Conservation (phyloP, 2,113 vertebrate species). For the Mohoua ochrocephala region DNA sequence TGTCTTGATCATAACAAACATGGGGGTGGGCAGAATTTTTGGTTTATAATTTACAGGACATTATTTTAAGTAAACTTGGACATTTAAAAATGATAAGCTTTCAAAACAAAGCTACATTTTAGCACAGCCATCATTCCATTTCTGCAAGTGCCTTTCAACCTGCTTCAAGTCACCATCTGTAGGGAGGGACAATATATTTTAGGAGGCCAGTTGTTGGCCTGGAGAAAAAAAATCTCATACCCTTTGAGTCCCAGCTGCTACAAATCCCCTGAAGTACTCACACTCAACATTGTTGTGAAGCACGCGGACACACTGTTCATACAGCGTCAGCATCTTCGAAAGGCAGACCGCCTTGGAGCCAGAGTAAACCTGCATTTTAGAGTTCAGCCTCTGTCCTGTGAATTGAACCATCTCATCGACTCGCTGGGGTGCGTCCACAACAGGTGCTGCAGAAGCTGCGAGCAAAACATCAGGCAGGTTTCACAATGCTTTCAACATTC, state of each 20-base stretch:
- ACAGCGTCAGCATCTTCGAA: conserved; percentile 81
- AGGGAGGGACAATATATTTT: background rate
- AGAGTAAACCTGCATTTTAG: conserved; percentile 89
- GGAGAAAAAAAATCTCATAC: background rate
- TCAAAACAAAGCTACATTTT: background rate
- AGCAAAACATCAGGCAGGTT: background rate
- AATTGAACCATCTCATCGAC: conserved; percentile 63
- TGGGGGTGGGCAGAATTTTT: background rate
- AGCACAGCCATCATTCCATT: background rate
- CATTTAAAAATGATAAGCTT: background rate
- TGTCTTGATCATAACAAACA: background rate
- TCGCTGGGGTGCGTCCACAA: background rate
- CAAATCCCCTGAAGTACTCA: conserved; percentile 64
- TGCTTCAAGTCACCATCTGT: background rate
- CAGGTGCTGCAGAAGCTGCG: background rate
- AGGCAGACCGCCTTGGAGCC: conserved; percentile 79
- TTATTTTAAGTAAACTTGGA: background rate
- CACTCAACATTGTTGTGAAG: conserved; percentile 89
- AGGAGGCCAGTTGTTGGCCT: background rate
- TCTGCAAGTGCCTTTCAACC: background rate
- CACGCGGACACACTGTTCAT: conserved; percentile 84
- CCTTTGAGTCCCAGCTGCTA: background rate
- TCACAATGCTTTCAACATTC: background rate
- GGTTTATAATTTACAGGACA: background rate
- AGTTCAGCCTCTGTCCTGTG: conserved; percentile 81